A percentile compares a stretch with the other conserved stretches of the same genome.
These are phyloP conservation scores for Reticulitermes lucifugus DNA, from an alignment of 2,888 invertebrate species.

Conservation along the genomic window DNA sequence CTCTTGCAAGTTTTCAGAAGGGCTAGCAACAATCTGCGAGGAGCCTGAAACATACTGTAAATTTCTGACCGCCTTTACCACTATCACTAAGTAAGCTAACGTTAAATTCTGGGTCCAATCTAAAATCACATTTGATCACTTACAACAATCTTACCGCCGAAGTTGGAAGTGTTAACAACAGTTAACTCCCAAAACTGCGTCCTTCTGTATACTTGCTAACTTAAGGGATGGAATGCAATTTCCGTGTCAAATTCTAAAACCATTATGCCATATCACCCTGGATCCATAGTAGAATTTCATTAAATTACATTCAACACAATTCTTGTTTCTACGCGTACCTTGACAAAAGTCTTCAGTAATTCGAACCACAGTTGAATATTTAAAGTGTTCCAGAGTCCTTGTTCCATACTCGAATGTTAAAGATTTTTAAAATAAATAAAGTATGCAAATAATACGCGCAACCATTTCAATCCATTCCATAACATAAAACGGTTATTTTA, in stretches of 20 bases:
- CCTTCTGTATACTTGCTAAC: slow-evolving; percentile 9
- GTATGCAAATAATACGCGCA: too few relatives aligned
- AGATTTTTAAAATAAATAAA: too few relatives aligned
- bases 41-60: background rate
- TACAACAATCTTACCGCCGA: background rate
- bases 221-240: slow-evolving; percentile 5
- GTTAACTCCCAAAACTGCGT: background rate
- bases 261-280: background rate
- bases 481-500: too few relatives aligned
- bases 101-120: background rate
- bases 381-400: too few relatives aligned
- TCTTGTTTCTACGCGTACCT: background rate
- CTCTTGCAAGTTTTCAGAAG: too few relatives aligned
- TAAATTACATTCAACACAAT: slow-evolving; percentile 10
- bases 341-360: background rate
- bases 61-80: background rate
- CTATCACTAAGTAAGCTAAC: background rate
- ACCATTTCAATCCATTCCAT: too few relatives aligned
- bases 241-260: slow-evolving; percentile 26
- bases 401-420: background rate
- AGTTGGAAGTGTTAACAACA: slow-evolving; percentile 1
- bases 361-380: background rate
- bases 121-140: slow-evolving; percentile 15
- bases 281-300: slow-evolving; percentile 8
- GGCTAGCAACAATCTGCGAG: too few relatives aligned